A percentile compares a stretch with the other conserved stretches of the same genome.
Evolutionary conservation across 2,113 vertebrate species (phyloP).

Genomic region (Mormyrus lacerda): DNA sequence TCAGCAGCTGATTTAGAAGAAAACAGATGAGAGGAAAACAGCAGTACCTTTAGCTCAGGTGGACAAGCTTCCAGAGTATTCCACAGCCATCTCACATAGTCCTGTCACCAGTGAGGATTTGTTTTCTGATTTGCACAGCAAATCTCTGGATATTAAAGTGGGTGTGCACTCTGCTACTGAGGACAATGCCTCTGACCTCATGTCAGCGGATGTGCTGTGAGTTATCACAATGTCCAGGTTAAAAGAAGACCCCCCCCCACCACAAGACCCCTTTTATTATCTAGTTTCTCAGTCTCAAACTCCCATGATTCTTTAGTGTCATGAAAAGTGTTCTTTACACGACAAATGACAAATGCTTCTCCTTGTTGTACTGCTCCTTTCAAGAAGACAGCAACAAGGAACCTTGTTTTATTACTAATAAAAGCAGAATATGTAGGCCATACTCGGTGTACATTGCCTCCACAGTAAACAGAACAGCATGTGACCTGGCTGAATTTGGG

Average conservation of each 20-base stretch:
- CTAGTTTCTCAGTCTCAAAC: neutral
- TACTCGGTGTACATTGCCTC: neutral
- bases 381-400: neutral
- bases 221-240: neutral
- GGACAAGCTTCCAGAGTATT: neutral
- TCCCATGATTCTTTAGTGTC: neutral
- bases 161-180: neutral
- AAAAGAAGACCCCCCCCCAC: neutral
- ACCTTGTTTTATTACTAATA: neutral
- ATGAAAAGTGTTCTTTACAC: neutral
- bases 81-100: neutral
- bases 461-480: neutral
- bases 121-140: slow-evolving; percentile 5
- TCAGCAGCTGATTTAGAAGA: neutral
- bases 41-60: neutral
- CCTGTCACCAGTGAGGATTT: neutral
- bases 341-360: neutral
- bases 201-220: neutral
- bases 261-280: neutral
- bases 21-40: neutral
- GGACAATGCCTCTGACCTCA: neutral
- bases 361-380: neutral
- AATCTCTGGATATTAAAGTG: neutral
- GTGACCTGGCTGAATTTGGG: neutral
- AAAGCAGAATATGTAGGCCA: neutral